Percentiles rank a stretch among this genome's conserved stretches.
Conservation (phyloP, 2,113 vertebrate genomes). For the Empidonax traillii region DNA sequence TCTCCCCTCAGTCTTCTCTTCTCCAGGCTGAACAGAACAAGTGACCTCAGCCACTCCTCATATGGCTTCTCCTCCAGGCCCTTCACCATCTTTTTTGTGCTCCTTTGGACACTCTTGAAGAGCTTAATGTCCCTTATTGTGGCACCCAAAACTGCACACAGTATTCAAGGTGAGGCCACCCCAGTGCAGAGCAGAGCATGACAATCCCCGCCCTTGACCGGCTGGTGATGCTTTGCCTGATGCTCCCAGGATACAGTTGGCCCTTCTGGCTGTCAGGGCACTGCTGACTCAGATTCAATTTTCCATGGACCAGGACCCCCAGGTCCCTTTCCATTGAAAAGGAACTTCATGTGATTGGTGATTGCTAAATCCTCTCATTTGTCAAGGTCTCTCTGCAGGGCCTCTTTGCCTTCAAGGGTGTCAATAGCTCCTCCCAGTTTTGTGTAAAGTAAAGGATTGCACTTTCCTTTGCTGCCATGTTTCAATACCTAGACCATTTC, state of each 20-base stretch:
- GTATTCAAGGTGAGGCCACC: background rate
- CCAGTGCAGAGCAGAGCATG: background rate
- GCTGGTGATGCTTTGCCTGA: background rate
- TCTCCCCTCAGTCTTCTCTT: background rate
- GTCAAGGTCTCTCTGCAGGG: background rate
- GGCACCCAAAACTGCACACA: background rate
- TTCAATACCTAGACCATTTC: background rate
- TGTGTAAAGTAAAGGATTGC: background rate
- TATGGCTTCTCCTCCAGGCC: background rate
- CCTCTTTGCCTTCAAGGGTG: background rate
- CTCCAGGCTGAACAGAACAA: background rate
- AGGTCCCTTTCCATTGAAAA: background rate
- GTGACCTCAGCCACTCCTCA: background rate
- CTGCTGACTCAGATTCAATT: background rate
- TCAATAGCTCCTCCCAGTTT: background rate
- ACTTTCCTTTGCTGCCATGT: background rate
- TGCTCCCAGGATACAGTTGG: background rate
- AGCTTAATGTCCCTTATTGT: background rate
- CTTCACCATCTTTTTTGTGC: background rate
- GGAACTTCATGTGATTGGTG: background rate
- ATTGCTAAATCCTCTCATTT: background rate
- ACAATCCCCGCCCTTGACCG: background rate
- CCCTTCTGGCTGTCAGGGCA: background rate
- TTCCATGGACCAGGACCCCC: background rate
- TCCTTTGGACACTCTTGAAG: background rate